Percentiles rank a stretch among this genome's conserved stretches.
These are phyloP conservation scores for Melinaea menophilus DNA, from an alignment of 2,888 invertebrate species.

Conservation along the genomic window DNA sequence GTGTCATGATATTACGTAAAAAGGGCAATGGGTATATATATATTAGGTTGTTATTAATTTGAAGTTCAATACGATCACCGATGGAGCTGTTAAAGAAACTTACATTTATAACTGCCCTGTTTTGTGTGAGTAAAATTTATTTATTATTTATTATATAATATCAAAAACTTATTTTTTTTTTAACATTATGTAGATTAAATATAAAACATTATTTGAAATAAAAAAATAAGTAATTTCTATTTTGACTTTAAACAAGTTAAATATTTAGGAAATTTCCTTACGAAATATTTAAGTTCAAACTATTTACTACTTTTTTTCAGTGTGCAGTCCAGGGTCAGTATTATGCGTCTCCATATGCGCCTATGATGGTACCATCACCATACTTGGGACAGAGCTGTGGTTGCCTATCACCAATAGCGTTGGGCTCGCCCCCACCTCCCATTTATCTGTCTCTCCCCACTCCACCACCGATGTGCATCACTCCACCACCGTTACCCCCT, in stretches of 20 bases:
- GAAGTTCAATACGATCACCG: constrained; percentile 44
- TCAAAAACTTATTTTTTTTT: neutral
- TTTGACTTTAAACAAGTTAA: no score
- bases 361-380: constrained; percentile 34
- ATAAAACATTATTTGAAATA: neutral
- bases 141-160: constrained; percentile 11
- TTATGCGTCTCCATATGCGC: constrained; percentile 41
- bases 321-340: constrained; percentile 52
- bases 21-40: constrained; percentile 58
- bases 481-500: constrained; percentile 56
- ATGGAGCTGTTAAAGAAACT: constrained; percentile 47
- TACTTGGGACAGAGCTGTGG: constrained; percentile 27
- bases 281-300: neutral
- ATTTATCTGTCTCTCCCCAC: constrained; percentile 57
- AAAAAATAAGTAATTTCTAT: no score
- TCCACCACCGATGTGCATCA: constrained; percentile 53
- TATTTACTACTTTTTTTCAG: constrained; percentile 41
- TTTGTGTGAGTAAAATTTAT: constrained; percentile 48
- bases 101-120: constrained; percentile 46
- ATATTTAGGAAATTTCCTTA: neutral
- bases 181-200: neutral
- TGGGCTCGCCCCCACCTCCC: constrained; percentile 46
- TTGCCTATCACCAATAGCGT: constrained; percentile 35
- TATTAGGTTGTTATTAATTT: constrained; percentile 37
- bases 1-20: constrained; percentile 9